A percentile compares a stretch with the other conserved stretches of the same genome.
phyloP scores from a whole-genome alignment of 1,140 invertebrate species.

The Leucophenga varia region DNA sequence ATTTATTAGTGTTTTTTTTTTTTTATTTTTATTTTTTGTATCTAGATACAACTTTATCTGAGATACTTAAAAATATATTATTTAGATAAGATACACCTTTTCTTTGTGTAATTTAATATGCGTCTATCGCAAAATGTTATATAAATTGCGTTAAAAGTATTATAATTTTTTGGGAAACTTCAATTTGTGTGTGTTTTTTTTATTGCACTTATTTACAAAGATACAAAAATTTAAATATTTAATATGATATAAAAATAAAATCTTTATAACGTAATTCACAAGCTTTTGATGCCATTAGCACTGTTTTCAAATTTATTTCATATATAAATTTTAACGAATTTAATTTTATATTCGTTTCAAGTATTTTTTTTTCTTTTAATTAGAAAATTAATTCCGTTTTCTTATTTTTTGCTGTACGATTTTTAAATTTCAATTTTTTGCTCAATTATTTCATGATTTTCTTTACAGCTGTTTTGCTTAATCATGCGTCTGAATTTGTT shows the following conservation, averaged over 20 bases:
- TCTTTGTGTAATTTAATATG: conserved; percentile 17
- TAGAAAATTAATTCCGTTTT: too few relatives aligned
- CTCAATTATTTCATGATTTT: conserved; percentile 43
- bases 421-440: too few relatives aligned
- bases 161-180: conserved; percentile 18
- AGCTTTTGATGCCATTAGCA: conserved; percentile 45
- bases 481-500: conserved; percentile 10
- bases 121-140: conserved; percentile 31
- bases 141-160: conserved; percentile 9
- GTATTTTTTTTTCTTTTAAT: too few relatives aligned
- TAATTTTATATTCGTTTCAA: too few relatives aligned
- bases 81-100: conserved; percentile 5
- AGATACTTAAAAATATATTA: conserved; percentile 19
- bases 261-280: conserved; percentile 40
- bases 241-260: conserved; percentile 46
- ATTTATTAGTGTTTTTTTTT: too few relatives aligned
- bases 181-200: conserved; percentile 11
- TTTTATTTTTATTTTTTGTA: too few relatives aligned
- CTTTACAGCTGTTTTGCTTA: conserved; percentile 32
- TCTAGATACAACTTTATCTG: conserved; percentile 35
- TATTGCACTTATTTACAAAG: conserved; percentile 18
- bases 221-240: conserved; percentile 20
- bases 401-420: too few relatives aligned
- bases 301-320: background rate
- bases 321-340: too few relatives aligned